Evolutionary conservation across 2,797 vertebrate species (phyloP).

Genomic region (Epinephelus malabaricus): DNA sequence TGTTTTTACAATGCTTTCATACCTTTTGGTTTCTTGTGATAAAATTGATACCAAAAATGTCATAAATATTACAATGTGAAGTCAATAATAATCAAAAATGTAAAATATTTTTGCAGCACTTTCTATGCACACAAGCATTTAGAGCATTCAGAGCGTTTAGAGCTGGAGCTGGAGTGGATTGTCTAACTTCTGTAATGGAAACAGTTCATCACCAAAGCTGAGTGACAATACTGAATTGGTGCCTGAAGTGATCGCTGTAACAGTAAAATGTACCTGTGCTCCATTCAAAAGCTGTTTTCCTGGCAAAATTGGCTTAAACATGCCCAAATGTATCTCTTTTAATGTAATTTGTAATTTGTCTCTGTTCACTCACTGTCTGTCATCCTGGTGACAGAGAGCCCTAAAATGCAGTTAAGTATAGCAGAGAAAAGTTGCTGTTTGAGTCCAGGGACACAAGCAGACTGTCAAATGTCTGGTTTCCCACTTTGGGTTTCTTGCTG

Average conservation of each 20-base stretch:
- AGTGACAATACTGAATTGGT: background rate
- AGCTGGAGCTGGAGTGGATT: background rate
- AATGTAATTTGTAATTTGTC: background rate
- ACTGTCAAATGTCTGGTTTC: background rate
- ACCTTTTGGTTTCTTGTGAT: background rate
- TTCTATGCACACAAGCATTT: no score
- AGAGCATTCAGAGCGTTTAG: background rate
- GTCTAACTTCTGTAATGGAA: background rate
- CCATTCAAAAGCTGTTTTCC: background rate
- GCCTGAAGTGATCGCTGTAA: background rate
- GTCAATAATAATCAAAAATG: background rate
- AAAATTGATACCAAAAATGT: background rate
- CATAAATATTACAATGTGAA: background rate
- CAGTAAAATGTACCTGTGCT: background rate
- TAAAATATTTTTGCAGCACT: background rate
- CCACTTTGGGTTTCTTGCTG: background rate
- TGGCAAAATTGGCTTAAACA: background rate
- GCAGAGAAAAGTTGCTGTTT: constrained; percentile 7
- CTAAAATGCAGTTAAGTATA: constrained; percentile 7
- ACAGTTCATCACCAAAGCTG: background rate
- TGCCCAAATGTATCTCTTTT: background rate
- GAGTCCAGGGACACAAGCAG: background rate
- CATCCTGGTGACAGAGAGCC: background rate
- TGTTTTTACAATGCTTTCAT: background rate
- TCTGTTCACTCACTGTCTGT: background rate